These are phyloP conservation scores for Danio jaintianensis DNA, from an alignment of 2,797 vertebrate species.

Conservation along the genomic window DNA sequence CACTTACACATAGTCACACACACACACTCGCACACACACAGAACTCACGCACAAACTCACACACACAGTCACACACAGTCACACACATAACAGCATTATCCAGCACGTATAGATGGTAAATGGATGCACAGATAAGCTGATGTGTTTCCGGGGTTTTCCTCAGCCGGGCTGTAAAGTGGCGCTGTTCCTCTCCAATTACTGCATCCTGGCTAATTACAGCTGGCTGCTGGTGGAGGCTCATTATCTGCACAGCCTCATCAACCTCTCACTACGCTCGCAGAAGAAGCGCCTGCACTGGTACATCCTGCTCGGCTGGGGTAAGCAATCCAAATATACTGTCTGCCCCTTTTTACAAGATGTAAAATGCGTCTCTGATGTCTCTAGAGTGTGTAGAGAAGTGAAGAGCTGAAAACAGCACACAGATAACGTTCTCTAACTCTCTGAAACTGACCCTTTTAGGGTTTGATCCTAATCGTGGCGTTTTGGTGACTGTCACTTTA, in stretches of 20 bases:
- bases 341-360: too few relatives aligned
- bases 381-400: too few relatives aligned
- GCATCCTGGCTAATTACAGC: conserved; percentile 94
- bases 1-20: too few relatives aligned
- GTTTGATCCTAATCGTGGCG: too few relatives aligned
- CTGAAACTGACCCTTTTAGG: too few relatives aligned
- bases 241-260: conserved; percentile 92
- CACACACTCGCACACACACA: too few relatives aligned
- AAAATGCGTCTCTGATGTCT: too few relatives aligned
- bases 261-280: conserved; percentile 89
- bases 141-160: conserved; percentile 44
- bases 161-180: conserved; percentile 89
- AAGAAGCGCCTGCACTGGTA: conserved; percentile 88
- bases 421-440: too few relatives aligned
- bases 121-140: background rate
- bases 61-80: background rate
- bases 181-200: conserved; percentile 92
- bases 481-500: too few relatives aligned
- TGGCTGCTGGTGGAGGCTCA: conserved; percentile 94
- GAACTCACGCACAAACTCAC: conserved; percentile 2
- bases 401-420: too few relatives aligned
- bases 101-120: background rate
- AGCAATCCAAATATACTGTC: too few relatives aligned
- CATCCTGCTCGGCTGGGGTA: conserved; percentile 92
- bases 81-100: background rate